Evolutionary conservation across 1,140 invertebrate species (phyloP), one percentile per base, ranked within the genome.

Genomic region (Dendrolimus punctatus): DNA sequence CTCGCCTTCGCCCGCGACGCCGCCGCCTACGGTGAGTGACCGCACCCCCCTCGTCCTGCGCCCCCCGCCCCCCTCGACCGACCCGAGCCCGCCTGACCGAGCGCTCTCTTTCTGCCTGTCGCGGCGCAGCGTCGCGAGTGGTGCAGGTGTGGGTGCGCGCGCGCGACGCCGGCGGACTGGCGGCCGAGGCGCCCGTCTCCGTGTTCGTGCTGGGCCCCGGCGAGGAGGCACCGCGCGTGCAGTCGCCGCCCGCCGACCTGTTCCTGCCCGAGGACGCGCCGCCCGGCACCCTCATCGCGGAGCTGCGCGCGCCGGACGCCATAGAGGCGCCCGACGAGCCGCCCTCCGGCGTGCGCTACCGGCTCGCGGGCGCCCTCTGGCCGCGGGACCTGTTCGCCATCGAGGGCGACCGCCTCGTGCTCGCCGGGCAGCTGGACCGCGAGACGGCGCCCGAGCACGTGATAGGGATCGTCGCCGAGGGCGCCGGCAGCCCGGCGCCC

Each of bases 61-160:
- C 37, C 10, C 4, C 8, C 38, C 43, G 43, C n/a, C 4, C n/a
- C 8, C n/a, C 5, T 5, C 2, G 2, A 1, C 38, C 37, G 36
- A 5, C 7, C 46, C 8, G 36, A 10, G 4, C 5, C 7, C 23
- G 23, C 23, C 23, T 23, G 3, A 23, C 23, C 23, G 23, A 23
- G 23, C 23, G 23, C 23, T 23, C 23, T 23, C 23, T n/a, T n/a
- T 40, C 4, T 2, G 57, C 49, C 8, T 64, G 58, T 49, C 68
- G 53, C 60, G 58, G 88, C 88, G 53, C 84, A 95, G 94, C 92
- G 76, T 93, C 93, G 65, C 90, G 95, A 86, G 89, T 93, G 7
- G 94, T 95, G 76, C 95, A 97, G 87, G 93, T 98, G 68, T 98
- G 98, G 87, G 92, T 98, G 38, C 90, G 94, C 51, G 96, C 95